Evolutionary conservation across 2,888 invertebrate species (phyloP), one percentile per base, ranked within the genome.

Genomic region (Deroplatys truncata): DNA sequence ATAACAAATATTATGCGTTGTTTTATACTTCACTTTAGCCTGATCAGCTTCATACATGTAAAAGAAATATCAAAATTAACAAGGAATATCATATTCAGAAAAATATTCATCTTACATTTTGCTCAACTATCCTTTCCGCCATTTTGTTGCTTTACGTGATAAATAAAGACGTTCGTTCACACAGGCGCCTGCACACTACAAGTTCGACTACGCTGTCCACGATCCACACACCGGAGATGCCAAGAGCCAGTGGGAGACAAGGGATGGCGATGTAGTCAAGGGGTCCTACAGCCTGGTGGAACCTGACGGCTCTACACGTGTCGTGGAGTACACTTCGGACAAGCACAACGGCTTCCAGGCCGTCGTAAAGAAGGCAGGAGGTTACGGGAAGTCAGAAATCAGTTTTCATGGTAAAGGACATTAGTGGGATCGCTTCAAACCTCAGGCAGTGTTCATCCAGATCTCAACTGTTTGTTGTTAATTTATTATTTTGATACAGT

Each of bases 341-440:
- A 90, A 91, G 29, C 91, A 92, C 88, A 91, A 91, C 90, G 92
- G 92, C 9, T 92, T 92, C 91, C 92, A 91, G 88, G 92, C 92
- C 16, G 91, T 91, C 88, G 92, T 92, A 72, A 91, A 91, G 87
- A 91, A 91, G 8, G 72, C 86, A 87, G 89, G 91, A 88, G 91
- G 91, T 1, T 91, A 92, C 15, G 91, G 86, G n/a, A 89, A 89
- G 29, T 91, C 91, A 84, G 88, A 89, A 1, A 88, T 91, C 85
- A 35, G n/a, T 9, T 82, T 28, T 25, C 35, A 82, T 31, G 84
- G 84, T 72, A 28, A 49, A 25, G 86, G 85, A 2, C 28, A 29
- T 31, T 43, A 43, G 13, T 8, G 7, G 35, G 9, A 35, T 9
- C n/a, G n/a, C n/a, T n/a, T n/a, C n/a, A n/a, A n/a, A n/a, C n/a